A percentile compares a stretch with the other conserved stretches of the same genome.
phyloP scores from a whole-genome alignment of 92 coral and sea anemone genomes.

The Palythoa grandis region DNA sequence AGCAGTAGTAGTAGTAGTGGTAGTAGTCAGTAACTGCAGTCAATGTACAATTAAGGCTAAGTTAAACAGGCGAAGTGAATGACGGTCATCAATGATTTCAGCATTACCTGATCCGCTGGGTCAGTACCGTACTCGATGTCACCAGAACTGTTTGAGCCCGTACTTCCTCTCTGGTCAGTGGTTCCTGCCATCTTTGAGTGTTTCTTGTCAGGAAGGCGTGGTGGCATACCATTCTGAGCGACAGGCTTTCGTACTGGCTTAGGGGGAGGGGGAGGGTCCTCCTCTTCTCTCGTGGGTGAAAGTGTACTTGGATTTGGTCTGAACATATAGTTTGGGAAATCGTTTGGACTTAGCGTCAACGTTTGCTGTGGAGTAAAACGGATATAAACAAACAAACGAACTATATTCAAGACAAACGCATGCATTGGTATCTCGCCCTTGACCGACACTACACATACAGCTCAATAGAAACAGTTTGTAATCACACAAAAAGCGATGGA shows the following conservation, averaged over 20 bases:
- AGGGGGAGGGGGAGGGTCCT: constrained; percentile 46
- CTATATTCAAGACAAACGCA: too few relatives aligned
- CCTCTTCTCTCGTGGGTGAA: constrained; percentile 30
- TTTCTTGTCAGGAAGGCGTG: constrained; percentile 73
- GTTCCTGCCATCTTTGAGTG: constrained; percentile 49
- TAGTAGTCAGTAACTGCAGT: too few relatives aligned
- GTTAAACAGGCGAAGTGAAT: too few relatives aligned
- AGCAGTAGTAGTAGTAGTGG: too few relatives aligned
- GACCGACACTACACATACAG: background rate
- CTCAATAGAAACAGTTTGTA: background rate
- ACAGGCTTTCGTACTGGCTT: constrained; percentile 21
- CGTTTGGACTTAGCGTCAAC: constrained; percentile 33
- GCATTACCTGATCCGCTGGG: constrained; percentile 29
- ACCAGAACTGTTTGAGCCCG: constrained; percentile 76
- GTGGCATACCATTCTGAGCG: constrained; percentile 49
- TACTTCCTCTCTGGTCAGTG: constrained; percentile 67
- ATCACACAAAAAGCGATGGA: background rate
- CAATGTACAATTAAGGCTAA: too few relatives aligned
- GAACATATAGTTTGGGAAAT: constrained; percentile 28
- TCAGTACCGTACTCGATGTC: constrained; percentile 33
- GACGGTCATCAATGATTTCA: background rate
- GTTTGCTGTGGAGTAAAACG: constrained; percentile 15
- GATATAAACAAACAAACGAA: background rate
- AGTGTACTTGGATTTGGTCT: constrained; percentile 8
- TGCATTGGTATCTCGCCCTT: background rate